Percentiles rank a stretch among this genome's conserved stretches.
phyloP scores from a whole-genome alignment of 2,888 invertebrate species.

The Acronicta aceris region DNA sequence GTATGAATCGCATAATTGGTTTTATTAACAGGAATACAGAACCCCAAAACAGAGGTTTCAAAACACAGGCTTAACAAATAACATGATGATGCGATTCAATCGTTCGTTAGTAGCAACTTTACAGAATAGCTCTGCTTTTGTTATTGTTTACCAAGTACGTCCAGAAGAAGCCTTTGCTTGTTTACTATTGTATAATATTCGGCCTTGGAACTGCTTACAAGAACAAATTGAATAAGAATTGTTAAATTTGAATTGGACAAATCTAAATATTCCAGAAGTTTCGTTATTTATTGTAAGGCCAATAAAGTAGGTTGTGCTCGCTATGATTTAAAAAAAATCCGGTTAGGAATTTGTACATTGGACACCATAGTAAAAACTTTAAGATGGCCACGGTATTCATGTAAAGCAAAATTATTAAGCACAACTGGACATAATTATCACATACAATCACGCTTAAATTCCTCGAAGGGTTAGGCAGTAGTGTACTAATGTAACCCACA shows the following conservation, averaged over 20 bases:
- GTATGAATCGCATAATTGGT: slow-evolving; percentile 1
- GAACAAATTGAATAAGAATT: slow-evolving; percentile 57
- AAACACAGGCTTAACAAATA: slow-evolving; percentile 24
- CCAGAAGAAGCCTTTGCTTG: slow-evolving; percentile 63
- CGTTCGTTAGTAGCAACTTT: slow-evolving; percentile 59
- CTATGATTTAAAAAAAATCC: no score
- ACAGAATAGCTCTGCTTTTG: slow-evolving; percentile 58
- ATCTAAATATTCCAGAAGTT: slow-evolving; percentile 2
- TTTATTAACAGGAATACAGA: slow-evolving; percentile 1
- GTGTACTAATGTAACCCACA: no score
- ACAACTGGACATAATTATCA: no score
- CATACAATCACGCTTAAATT: no score
- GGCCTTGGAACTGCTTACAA: slow-evolving; percentile 53
- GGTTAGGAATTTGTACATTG: no score
- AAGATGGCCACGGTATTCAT: no score
- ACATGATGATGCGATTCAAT: slow-evolving; percentile 58
- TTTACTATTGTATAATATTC: slow-evolving; percentile 68
- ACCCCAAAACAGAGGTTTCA: slow-evolving; percentile 9
- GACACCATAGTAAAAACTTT: no score
- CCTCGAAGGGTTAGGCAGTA: no score
- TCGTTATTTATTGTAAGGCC: not conserved
- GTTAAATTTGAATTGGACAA: slow-evolving; percentile 39
- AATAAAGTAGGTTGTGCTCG: not conserved
- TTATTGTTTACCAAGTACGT: slow-evolving; percentile 70
- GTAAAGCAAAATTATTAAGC: no score